Base-by-base conservation (phyloP, 2,113 vertebrate species). In the Cygnus buccinator region DNA sequence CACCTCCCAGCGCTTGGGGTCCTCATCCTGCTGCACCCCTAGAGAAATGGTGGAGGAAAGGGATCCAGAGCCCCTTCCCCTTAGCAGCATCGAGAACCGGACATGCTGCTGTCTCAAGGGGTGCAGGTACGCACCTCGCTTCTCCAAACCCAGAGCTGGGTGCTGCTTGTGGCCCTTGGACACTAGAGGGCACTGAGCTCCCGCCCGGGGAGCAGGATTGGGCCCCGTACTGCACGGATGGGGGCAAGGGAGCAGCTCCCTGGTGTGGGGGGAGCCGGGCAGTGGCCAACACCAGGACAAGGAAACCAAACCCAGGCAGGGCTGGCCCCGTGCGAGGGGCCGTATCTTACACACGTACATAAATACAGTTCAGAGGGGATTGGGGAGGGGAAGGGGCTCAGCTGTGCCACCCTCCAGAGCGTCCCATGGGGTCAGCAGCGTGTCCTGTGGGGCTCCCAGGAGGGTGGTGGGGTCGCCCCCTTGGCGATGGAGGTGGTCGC, bases 311-410 rank as follows among this genome's bases (percentile, higher is more conserved):
- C 18, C 2, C 79, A 6, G 54, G 63, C 41, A 54, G 76, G 58
- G 79, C 66, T 84, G 92, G 71, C 82, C 87, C 0, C 46, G 5
- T 0, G 3, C 25, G 37, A 13, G 9, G 66, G 74, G 68, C 91
- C 5, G 5, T 94, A 91, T 96, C 86, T 96, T 92, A 95, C 95
- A 95, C 91, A 94, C 44, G 0, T 93, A 93, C 95, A 95, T 97
- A 96, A 95, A 97, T 95, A 97, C 93, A 97, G 89, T 94, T 83
- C 17, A 0, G 35, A 10, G 55, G 28, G n/a, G n/a, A 5, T 3
- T 3, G 13, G 37, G n/a, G 25, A n/a, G 57, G 31, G 72, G 15
- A 82, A 28, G 37, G 43, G n/a, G 48, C 18, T 73, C 39, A 9
- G 50, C 31, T 8, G 6, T 8, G 26, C 8, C 2, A 2, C 35